Base-by-base conservation (phyloP, 2,113 vertebrate genomes). In the Bubo bubo region DNA sequence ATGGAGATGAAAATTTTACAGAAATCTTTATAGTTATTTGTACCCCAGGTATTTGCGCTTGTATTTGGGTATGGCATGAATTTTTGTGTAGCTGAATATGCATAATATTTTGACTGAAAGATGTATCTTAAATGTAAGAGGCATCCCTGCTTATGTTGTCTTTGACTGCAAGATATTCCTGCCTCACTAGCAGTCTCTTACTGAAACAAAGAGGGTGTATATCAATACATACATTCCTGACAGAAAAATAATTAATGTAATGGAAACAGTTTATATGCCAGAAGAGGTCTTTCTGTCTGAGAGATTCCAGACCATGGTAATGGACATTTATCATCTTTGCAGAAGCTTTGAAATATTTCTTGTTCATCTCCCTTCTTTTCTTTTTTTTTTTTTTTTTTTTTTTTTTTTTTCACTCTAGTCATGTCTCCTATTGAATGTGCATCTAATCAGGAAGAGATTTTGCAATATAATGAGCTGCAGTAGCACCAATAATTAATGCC, bases 401-500 rank as follows among this genome's bases (percentile, higher is more conserved):
- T 35, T 17, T 43, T 32, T 73, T 24, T 41, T 6, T 13, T 2
- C 7, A 23, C 17, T 67, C 39, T 76, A 94, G 74, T 90, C 64
- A 24, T 84, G 23, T 74, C 34, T 94, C 17, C 56, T 94, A 72
- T 60, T 96, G 77, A 91, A 89, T 47, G 39, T 35, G 13, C 35
- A 53, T 68, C 56, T 95, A 75, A 89, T 79, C 88, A 86, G 70
- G 76, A 90, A 88, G 83, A 92, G 76, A 20, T 75, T 97, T 92
- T 94, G 72, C 73, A 92, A 88, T 91, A 81, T 91, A 92, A 94
- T 14, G 14, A 92, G 83, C 49, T 73, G 49, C 73, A 87, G 21
- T 15, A 3, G 53, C 62, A 93, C 83, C 53, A 93, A 87, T 95
- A 95, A 96, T 95, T 97, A 95, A 97, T 91, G 80, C 91, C 75